Conservation (phyloP, 2,797 vertebrate genomes). For the Syngnathus acus region DNA sequence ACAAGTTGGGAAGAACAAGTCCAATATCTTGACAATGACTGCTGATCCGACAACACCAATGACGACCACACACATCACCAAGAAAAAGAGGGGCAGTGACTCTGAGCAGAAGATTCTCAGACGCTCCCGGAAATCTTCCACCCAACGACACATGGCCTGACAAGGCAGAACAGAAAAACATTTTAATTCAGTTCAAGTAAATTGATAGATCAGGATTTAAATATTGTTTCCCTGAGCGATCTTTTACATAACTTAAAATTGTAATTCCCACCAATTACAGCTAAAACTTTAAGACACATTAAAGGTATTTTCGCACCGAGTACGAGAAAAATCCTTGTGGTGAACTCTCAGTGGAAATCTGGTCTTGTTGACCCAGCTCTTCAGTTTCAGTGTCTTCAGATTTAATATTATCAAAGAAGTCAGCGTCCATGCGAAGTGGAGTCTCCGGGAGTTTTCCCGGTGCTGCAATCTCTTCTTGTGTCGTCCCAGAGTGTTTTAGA, state of each 20-base stretch:
- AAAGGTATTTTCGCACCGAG: slow-evolving; percentile 65
- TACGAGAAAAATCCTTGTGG: slow-evolving; percentile 79
- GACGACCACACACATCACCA: slow-evolving; percentile 81
- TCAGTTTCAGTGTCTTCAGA: slow-evolving; percentile 35
- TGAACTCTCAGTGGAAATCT: slow-evolving; percentile 67
- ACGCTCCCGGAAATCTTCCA: slow-evolving; percentile 77
- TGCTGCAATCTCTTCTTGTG: slow-evolving; percentile 80
- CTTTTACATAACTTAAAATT: neutral
- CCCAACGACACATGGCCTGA: slow-evolving; percentile 85
- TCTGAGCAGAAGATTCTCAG: slow-evolving; percentile 78
- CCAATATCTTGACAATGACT: slow-evolving; percentile 79
- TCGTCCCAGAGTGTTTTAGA: slow-evolving; percentile 78
- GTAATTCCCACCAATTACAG: neutral
- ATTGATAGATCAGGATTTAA: no score
- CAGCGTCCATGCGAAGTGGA: slow-evolving; percentile 80
- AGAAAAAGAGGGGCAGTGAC: slow-evolving; percentile 81
- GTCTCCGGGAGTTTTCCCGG: slow-evolving; percentile 93
- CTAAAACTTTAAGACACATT: neutral
- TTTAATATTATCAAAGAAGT: slow-evolving; percentile 61
- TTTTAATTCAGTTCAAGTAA: no score
- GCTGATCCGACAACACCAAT: slow-evolving; percentile 82
- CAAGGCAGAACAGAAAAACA: neutral
- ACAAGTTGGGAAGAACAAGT: slow-evolving; percentile 78
- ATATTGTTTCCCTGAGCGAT: no score
- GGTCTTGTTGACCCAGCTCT: slow-evolving; percentile 69